Conservation (phyloP, 2,113 vertebrate species). For the Phocoena sinus region DNA sequence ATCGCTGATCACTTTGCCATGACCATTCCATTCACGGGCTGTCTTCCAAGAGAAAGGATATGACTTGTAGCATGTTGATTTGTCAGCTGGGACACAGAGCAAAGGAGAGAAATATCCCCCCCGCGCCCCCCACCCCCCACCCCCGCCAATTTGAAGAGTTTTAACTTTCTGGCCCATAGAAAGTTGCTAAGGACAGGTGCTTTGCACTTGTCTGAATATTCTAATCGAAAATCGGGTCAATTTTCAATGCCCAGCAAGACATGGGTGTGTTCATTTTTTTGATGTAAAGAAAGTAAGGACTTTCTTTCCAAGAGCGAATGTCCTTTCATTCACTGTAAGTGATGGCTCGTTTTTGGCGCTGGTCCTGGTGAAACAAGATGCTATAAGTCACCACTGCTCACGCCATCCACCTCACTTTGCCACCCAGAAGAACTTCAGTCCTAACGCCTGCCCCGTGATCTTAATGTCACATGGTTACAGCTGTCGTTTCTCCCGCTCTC, state of each 20-base stretch:
- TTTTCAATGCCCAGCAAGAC: background rate
- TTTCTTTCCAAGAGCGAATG: background rate
- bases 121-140: too few species aligned
- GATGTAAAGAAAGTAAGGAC: background rate
- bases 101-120: background rate
- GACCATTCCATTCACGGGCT: background rate
- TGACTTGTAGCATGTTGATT: slow-evolving; percentile 35
- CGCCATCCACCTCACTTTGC: background rate
- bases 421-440: background rate
- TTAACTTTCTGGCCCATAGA: background rate
- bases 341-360: background rate
- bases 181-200: background rate
- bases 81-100: background rate
- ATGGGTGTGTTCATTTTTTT: background rate
- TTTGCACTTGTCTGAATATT: background rate
- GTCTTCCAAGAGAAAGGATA: background rate
- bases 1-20: background rate
- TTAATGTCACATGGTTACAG: background rate
- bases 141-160: background rate
- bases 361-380: slow-evolving; percentile 51
- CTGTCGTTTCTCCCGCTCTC: slow-evolving; percentile 55
- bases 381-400: slow-evolving; percentile 10
- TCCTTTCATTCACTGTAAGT: background rate
- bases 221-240: background rate
- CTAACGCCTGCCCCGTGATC: slow-evolving; percentile 20